Evolutionary conservation across 2,888 invertebrate genomes (phyloP).

Genomic region (Pasiphila rectangulata): DNA sequence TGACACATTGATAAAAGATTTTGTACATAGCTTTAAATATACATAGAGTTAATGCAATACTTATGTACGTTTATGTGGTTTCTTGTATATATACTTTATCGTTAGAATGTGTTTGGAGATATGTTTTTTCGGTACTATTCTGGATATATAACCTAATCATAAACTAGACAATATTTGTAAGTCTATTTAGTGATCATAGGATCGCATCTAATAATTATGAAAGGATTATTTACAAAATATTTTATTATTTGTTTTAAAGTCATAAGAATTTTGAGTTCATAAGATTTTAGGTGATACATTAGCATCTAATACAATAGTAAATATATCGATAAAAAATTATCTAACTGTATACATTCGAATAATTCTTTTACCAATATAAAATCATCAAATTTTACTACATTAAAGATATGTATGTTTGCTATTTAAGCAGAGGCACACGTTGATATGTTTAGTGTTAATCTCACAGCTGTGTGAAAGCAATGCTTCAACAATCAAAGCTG

Average conservation of each 20-base stretch:
- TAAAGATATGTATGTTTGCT: slow-evolving; percentile 73
- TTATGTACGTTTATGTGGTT: slow-evolving; percentile 2
- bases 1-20: slow-evolving; percentile 15
- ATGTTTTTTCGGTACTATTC: slow-evolving; percentile 7
- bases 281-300: slow-evolving; percentile 76
- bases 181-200: slow-evolving; percentile 52
- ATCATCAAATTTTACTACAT: slow-evolving; percentile 70
- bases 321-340: slow-evolving; percentile 73
- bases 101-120: background rate
- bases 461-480: slow-evolving; percentile 60
- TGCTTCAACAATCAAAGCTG: slow-evolving; percentile 72
- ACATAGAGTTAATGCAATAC: background rate
- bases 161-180: slow-evolving; percentile 46
- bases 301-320: slow-evolving; percentile 71
- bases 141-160: slow-evolving; percentile 18
- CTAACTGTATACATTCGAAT: slow-evolving; percentile 62
- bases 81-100: background rate
- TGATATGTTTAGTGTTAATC: slow-evolving; percentile 73
- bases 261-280: slow-evolving; percentile 79
- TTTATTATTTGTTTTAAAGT: slow-evolving; percentile 70
- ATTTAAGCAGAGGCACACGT: slow-evolving; percentile 79
- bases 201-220: slow-evolving; percentile 61
- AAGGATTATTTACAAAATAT: slow-evolving; percentile 74
- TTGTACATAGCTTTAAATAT: background rate
- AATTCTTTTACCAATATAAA: slow-evolving; percentile 58